phyloP scores from a whole-genome alignment of 92 coral and sea anemone species.

The Epizoanthus ramosus region DNA sequence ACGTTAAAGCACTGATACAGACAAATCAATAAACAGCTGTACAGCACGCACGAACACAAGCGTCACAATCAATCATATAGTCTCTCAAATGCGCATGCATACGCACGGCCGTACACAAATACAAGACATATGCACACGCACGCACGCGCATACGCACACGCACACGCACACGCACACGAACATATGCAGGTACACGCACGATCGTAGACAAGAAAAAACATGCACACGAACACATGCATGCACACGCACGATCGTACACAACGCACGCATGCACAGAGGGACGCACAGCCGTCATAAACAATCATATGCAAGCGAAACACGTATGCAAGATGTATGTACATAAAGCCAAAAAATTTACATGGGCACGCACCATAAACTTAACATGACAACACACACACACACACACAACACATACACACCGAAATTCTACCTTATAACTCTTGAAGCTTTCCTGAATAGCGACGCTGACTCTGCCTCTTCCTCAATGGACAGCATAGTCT shows the following conservation, averaged over 20 bases:
- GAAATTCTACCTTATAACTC: constrained; percentile 63
- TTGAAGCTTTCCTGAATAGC: constrained; percentile 77
- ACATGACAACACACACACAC: no score
- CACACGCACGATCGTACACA: not conserved
- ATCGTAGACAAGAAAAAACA: not conserved
- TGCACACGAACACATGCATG: not conserved
- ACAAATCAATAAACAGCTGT: no score
- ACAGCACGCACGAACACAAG: no score
- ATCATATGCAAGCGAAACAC: not conserved
- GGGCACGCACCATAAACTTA: not conserved
- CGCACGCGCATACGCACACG: no score
- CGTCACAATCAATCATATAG: no score
- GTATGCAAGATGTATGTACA: not conserved
- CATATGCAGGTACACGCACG: not conserved
- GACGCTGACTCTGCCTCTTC: constrained; percentile 74
- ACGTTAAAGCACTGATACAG: no score
- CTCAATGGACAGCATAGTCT: constrained; percentile 55
- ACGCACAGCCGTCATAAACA: no score
- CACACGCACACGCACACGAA: not conserved
- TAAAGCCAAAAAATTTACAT: no score
- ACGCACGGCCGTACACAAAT: not conserved
- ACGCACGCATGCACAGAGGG: no score
- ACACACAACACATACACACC: not conserved
- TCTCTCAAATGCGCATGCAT: not conserved
- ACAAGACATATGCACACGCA: not conserved